A percentile compares a stretch with the other conserved stretches of the same genome.
Conservation (phyloP, 2,113 vertebrate genomes). For the Piprites chloris region DNA sequence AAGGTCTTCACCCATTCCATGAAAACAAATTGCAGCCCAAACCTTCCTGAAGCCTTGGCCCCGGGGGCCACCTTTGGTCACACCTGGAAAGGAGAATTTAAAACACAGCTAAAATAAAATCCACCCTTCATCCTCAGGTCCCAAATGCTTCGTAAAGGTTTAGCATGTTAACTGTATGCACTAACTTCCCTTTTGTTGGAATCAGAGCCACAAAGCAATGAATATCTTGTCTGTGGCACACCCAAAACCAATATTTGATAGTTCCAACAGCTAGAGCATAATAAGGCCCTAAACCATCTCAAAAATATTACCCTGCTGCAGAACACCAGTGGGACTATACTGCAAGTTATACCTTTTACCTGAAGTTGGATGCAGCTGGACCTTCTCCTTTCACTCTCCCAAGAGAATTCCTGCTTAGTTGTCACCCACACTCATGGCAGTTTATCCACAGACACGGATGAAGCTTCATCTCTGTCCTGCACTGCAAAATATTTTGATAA, state of each 20-base stretch:
- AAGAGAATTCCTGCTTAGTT: no score
- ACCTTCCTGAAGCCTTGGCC: neutral
- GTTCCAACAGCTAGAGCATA: neutral
- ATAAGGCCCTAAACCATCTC: rapidly evolving
- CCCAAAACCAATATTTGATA: rapidly evolving
- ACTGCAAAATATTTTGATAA: neutral
- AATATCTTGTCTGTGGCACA: neutral
- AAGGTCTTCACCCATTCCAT: neutral
- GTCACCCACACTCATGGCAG: neutral
- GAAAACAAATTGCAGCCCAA: neutral
- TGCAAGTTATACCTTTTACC: neutral
- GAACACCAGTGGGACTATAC: rapidly evolving
- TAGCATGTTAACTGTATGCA: neutral
- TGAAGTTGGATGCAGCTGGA: neutral
- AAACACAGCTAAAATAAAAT: neutral
- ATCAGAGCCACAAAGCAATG: neutral
- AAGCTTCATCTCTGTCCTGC: neutral
- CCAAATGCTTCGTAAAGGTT: rapidly evolving
- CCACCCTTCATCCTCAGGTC: neutral
- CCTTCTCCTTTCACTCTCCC: rapidly evolving
- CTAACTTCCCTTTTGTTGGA: neutral
- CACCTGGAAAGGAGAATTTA: neutral
- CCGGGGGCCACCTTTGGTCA: neutral
- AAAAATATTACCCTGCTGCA: neutral
- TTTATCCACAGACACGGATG: neutral